Evolutionary conservation across 1,140 invertebrate species (phyloP).

Genomic region (Caerostris darwini): DNA sequence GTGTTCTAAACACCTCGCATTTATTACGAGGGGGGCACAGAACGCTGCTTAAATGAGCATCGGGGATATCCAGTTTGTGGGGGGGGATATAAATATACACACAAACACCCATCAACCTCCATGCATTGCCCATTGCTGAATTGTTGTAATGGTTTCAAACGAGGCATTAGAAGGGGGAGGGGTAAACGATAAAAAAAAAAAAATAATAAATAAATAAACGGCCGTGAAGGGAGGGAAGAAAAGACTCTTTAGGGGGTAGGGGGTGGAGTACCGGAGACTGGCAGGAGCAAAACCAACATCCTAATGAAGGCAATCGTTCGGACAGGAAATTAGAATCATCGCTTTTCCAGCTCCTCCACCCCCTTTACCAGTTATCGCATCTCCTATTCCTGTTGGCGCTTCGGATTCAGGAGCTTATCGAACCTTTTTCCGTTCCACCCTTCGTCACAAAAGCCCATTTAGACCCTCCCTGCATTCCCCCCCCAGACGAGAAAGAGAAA

Average conservation of each 20-base stretch:
- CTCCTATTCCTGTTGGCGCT: constrained; percentile 5
- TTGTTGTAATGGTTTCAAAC: constrained; percentile 72
- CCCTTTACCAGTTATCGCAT: constrained; percentile 42
- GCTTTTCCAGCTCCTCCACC: constrained; percentile 51
- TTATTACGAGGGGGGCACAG: constrained; percentile 66
- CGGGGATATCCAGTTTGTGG: background rate
- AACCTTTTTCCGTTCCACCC: constrained; percentile 49
- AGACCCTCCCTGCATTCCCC: constrained; percentile 26
- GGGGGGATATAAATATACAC: constrained; percentile 15
- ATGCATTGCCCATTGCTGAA: constrained; percentile 12
- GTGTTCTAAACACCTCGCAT: constrained; percentile 43
- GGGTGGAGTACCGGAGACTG: constrained; percentile 30
- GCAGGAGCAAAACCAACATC: constrained; percentile 73
- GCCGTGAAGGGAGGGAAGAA: background rate
- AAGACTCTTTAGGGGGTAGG: background rate
- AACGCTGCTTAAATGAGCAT: constrained; percentile 60
- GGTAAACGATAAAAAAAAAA: constrained; percentile 9
- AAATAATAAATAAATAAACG: background rate
- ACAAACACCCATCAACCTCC: background rate
- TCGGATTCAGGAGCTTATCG: constrained; percentile 60
- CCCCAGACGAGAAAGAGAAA: background rate
- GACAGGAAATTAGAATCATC: constrained; percentile 77
- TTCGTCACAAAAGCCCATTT: constrained; percentile 73
- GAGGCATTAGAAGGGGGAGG: constrained; percentile 52
- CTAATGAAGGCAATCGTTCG: constrained; percentile 77